A percentile compares a stretch with the other conserved stretches of the same genome.
These are phyloP conservation scores for Globodera ellingtonae DNA, from an alignment of 1,140 invertebrate species.

Conservation along the genomic window DNA sequence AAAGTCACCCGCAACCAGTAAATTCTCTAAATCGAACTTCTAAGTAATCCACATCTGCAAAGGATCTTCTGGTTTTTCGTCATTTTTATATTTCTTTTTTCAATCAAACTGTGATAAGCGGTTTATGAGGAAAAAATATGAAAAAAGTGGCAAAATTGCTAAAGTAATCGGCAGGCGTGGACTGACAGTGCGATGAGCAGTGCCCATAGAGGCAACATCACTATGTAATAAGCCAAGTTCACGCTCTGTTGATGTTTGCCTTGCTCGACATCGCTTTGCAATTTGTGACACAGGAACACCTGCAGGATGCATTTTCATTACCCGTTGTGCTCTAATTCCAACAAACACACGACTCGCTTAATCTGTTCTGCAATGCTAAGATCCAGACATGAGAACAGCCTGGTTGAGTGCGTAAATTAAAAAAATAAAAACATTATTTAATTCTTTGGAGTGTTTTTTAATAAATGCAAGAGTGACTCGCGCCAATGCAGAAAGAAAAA, in stretches of 20 bases:
- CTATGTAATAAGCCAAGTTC: conserved; percentile 18
- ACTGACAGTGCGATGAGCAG: conserved; percentile 4
- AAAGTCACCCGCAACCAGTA: too few species aligned
- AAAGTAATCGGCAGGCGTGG: conserved; percentile 1
- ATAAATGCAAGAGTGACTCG: too few species aligned
- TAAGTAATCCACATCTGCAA: too few species aligned
- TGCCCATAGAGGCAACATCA: conserved; percentile 33
- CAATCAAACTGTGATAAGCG: too few species aligned
- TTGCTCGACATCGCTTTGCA: conserved; percentile 39
- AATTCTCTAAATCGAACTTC: too few species aligned
- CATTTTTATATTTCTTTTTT: too few species aligned
- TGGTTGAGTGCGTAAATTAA: not conserved
- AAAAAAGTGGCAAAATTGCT: too few species aligned
- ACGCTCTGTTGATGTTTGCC: conserved; percentile 31
- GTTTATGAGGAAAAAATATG: too few species aligned
- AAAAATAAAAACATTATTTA: too few species aligned
- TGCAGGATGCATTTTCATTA: not conserved
- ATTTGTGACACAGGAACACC: conserved; percentile 37
- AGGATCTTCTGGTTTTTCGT: too few species aligned
- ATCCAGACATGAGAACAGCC: too few species aligned
- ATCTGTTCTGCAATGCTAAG: not conserved
- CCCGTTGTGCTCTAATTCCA: not conserved
- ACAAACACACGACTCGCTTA: not conserved
- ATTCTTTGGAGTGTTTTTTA: not conserved
- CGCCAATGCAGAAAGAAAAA: not conserved